Evolutionary conservation across 2,113 vertebrate species (phyloP), one percentile per base, ranked within the genome.

Genomic region (Antechinus stuartii): DNA sequence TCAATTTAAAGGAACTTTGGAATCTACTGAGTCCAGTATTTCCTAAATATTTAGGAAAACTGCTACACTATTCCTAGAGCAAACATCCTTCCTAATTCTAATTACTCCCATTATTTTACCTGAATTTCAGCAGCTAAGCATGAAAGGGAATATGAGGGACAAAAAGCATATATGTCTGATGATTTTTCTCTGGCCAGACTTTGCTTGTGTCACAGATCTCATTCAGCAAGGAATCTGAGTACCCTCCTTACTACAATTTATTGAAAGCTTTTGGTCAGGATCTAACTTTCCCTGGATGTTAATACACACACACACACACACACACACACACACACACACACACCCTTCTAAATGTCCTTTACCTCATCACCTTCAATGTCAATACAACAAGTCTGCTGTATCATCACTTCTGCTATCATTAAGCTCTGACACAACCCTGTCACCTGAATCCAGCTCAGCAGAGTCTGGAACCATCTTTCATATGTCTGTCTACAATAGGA

Each of bases 311-410:
- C 35, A n/a, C 27, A 54, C 14, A 54, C 54, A 55, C 54, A 55
- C 54, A 55, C 54, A 55, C 54, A 54, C 57, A 68, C 61, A 68
- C 61, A 68, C 61, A 68, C 3, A 35, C 30, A 68, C 11, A n/a
- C 25, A 47, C 0, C 2, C 61, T 68, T 35, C 61, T 84, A 14
- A 46, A 2, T 54, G 61, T 54, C 50, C 30, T 93, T 57, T 54
- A 9, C 12, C 30, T 12, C 8, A 1, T 1, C 0, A 0, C 27
- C 47, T 16, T 68, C 35, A 54, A 47, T 57, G 50, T 47, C 0
- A 8, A 16, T 0, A 9, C 24, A 8, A 55, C 11, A 16, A 54
- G 35, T 11, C 0, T 0, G 11, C 26, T 0, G 2, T 24, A 23
- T 14, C 0, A 3, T 55, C 23, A 49, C 42, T 24, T 11, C 14